Evolutionary conservation across 2,113 vertebrate species (phyloP), one percentile per base, ranked within the genome.

Genomic region (Tautogolabrus adspersus): DNA sequence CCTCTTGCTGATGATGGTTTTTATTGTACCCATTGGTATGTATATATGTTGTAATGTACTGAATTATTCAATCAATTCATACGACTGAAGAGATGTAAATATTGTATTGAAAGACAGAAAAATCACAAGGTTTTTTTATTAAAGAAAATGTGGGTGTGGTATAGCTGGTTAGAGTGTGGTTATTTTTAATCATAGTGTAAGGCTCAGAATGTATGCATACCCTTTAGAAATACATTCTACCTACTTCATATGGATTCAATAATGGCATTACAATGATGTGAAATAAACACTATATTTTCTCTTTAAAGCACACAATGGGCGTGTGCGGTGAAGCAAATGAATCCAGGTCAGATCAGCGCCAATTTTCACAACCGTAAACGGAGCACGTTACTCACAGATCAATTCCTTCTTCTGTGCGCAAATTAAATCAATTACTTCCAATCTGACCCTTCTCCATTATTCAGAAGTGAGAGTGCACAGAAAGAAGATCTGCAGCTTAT

Each of bases 31-130:
- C 55, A 67, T 69, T 69, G 40, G 51, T 89, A 75, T 94, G 92
- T 94, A 91, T 69, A 93, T 93, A 94, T 87, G 77, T 77, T 92
- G 89, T 83, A 86, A 89, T 90, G 79, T 84, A 83, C 75, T 89
- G 85, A 83, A 81, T 85, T 89, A 90, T 91, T 91, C 56, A 64
- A 69, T 67, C 26, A 74, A 57, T 85, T 84, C 42, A 88, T 85
- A 81, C 37, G 66, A 83, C 61, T 26, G 37, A 65, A 72, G 77
- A 73, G 78, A 79, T 94, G 94, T 94, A 94, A 64, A 94, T 94
- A 94, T 90, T 94, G 77, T 88, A 82, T 73, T 75, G 60, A 87
- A 78, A 76, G 57, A 87, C 69, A 51, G 22, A 80, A 66, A 77
- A 77, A 80, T 72, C 22, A 30, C 73, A 66, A 63, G 10, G 42